Conservation (phyloP, 2,113 vertebrate genomes). For the Mormyrus lacerda region DNA sequence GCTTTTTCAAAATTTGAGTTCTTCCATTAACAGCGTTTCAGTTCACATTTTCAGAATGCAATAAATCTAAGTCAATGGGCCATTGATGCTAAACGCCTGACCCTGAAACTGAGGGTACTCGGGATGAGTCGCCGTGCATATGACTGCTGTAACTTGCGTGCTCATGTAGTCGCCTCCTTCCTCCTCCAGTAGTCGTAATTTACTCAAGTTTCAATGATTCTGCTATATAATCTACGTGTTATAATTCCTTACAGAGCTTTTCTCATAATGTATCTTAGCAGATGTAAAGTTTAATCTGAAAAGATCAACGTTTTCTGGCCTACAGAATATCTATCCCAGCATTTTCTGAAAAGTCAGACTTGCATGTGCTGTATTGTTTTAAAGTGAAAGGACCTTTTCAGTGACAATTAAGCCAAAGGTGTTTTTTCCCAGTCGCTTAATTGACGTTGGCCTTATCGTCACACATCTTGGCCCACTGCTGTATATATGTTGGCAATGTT, state of each 20-base stretch:
- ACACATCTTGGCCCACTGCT: neutral
- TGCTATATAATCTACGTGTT: neutral
- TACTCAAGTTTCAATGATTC: neutral
- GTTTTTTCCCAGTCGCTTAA: neutral
- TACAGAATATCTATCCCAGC: neutral
- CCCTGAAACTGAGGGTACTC: neutral
- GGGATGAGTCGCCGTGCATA: neutral
- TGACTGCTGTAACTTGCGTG: neutral
- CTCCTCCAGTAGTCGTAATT: neutral
- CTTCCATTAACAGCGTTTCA: neutral
- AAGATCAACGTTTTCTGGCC: neutral
- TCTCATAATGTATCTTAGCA: neutral
- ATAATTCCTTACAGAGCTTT: neutral
- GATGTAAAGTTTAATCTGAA: neutral
- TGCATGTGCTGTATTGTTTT: neutral
- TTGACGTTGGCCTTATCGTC: neutral
- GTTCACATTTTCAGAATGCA: neutral
- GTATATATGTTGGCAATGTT: neutral
- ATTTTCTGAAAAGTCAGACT: neutral
- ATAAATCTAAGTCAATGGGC: neutral
- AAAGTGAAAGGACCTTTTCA: neutral
- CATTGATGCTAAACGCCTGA: neutral
- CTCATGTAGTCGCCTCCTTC: neutral
- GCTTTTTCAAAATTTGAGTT: neutral
- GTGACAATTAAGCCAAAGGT: neutral